Evolutionary conservation across 2,113 vertebrate genomes (phyloP).

Genomic region (Lycaon pictus): DNA sequence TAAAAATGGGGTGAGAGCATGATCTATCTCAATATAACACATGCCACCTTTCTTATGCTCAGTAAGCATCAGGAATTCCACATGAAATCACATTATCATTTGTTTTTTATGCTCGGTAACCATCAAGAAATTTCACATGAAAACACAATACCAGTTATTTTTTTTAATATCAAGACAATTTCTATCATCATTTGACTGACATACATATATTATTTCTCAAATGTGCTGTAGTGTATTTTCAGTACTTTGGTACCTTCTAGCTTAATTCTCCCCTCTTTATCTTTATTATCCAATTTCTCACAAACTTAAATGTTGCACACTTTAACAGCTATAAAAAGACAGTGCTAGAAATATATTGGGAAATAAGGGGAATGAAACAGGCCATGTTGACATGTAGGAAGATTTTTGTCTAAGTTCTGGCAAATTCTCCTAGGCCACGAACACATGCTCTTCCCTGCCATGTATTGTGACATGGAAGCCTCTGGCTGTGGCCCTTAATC

Average conservation of each 20-base stretch:
- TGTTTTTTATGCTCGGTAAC: slow-evolving; percentile 51
- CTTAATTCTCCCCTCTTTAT: slow-evolving; percentile 21
- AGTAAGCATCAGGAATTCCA: slow-evolving; percentile 10
- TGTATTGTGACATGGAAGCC: not conserved
- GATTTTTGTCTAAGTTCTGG: not conserved
- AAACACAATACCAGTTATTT: slow-evolving; percentile 47
- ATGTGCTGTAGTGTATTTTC: not conserved
- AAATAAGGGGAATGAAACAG: not conserved
- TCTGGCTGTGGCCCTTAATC: not conserved
- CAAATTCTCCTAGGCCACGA: not conserved
- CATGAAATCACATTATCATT: not conserved
- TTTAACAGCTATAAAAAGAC: slow-evolving; percentile 1
- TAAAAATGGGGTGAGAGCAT: not conserved
- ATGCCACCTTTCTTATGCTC: not conserved
- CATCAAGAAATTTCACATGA: slow-evolving; percentile 53
- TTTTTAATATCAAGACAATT: slow-evolving; percentile 31
- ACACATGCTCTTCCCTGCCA: not conserved
- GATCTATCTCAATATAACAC: not conserved
- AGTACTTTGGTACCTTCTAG: slow-evolving; percentile 3
- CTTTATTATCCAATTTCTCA: slow-evolving; percentile 50
- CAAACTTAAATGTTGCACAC: not conserved
- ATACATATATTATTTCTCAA: slow-evolving; percentile 42
- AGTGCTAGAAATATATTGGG: not conserved
- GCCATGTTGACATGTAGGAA: not conserved
- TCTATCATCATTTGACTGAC: slow-evolving; percentile 56